These are phyloP conservation scores for Theocolax elegans DNA, from an alignment of 1,140 invertebrate genomes.

Conservation along the genomic window DNA sequence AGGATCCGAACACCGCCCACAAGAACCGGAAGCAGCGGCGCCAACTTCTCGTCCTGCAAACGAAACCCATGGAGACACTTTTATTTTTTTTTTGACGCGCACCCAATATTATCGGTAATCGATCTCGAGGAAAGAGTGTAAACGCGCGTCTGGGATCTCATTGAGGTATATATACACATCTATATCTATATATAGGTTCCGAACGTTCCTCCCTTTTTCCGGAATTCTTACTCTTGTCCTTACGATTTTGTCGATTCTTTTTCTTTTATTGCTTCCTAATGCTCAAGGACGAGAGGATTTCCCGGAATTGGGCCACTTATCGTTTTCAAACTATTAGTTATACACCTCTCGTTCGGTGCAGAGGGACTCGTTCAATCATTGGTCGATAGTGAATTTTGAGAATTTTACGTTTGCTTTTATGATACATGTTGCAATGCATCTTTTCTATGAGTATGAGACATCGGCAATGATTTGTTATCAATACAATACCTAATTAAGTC, in stretches of 20 bases:
- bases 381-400: no score
- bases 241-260: background rate
- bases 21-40: slow-evolving; percentile 72
- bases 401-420: no score
- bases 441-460: no score
- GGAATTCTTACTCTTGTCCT: background rate
- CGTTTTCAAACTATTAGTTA: no score
- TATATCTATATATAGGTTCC: no score
- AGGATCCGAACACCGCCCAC: slow-evolving; percentile 73
- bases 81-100: slow-evolving; percentile 33
- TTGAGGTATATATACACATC: no score
- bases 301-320: background rate
- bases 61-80: slow-evolving; percentile 28
- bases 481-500: no score
- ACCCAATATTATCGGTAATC: slow-evolving; percentile 49
- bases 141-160: background rate
- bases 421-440: no score
- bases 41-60: slow-evolving; percentile 70
- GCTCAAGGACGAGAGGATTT: background rate
- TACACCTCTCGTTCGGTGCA: no score
- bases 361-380: no score
- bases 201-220: slow-evolving; percentile 14
- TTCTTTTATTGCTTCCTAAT: background rate
- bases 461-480: no score
- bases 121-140: slow-evolving; percentile 16